Conservation (phyloP, 2,113 vertebrate species). For the Cyphomyrus discorhynchus region DNA sequence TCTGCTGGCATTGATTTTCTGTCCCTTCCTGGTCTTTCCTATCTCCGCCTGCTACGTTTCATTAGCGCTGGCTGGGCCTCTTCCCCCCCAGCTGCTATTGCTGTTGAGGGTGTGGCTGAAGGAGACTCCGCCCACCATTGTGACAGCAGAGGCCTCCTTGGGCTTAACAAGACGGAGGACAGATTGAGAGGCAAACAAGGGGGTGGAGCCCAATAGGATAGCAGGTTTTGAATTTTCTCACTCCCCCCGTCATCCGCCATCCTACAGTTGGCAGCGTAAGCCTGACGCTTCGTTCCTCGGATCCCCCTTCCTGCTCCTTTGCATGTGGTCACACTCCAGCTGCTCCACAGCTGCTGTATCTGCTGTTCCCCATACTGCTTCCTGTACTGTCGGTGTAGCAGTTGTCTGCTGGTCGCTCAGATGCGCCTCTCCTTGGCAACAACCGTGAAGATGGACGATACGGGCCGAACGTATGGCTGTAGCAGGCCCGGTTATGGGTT, state of each 20-base stretch:
- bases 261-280: not conserved
- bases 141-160: not conserved
- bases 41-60: not conserved
- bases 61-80: not conserved
- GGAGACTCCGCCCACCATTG: not conserved
- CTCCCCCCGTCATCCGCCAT: not conserved
- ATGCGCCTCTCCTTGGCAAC: not conserved
- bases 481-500: constrained; percentile 24
- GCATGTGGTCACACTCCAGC: not conserved
- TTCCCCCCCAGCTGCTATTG: constrained; percentile 6
- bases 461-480: not conserved
- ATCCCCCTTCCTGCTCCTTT: not conserved
- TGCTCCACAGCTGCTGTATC: not conserved
- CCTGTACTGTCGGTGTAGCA: not conserved
- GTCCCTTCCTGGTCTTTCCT: constrained; percentile 1
- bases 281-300: not conserved
- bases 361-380: not conserved
- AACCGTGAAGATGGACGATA: not conserved
- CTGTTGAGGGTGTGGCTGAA: not conserved
- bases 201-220: not conserved
- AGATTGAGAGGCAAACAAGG: not conserved
- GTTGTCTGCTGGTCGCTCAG: not conserved
- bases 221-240: not conserved
- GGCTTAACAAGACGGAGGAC: not conserved
- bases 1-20: not conserved